Conservation (phyloP, 1,140 invertebrate species). For the Drosophila micromelanica region DNA sequence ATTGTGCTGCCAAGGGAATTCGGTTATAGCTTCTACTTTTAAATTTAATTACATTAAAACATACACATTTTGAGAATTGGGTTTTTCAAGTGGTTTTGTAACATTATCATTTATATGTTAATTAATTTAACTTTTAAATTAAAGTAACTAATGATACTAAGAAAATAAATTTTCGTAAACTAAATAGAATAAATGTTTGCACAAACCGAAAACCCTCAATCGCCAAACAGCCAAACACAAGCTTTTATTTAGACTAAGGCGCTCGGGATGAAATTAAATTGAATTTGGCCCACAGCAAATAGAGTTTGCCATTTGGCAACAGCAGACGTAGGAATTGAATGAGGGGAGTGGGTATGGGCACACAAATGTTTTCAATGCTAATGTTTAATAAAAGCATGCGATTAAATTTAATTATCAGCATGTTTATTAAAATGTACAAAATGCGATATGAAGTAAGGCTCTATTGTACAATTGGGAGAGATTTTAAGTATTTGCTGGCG, state of each 20-base stretch:
- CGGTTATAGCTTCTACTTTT: too few species aligned
- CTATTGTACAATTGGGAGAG: slow-evolving; percentile 72
- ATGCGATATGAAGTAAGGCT: slow-evolving; percentile 44
- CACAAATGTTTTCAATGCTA: slow-evolving; percentile 45
- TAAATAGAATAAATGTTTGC: slow-evolving; percentile 56
- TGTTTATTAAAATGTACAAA: slow-evolving; percentile 79
- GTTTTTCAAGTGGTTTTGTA: slow-evolving; percentile 32
- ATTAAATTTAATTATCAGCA: slow-evolving; percentile 77
- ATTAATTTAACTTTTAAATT: slow-evolving; percentile 14
- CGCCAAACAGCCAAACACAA: slow-evolving; percentile 20
- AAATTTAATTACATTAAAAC: too few species aligned
- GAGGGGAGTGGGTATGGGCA: slow-evolving; percentile 26
- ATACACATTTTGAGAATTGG: too few species aligned
- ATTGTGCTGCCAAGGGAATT: too few species aligned
- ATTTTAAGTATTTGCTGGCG: slow-evolving; percentile 57
- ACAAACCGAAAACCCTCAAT: slow-evolving; percentile 27
- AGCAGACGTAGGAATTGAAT: neutral
- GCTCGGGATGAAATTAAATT: slow-evolving; percentile 49
- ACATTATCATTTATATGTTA: too few species aligned
- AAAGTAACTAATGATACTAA: slow-evolving; percentile 16
- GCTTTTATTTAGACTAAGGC: slow-evolving; percentile 48
- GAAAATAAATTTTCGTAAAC: slow-evolving; percentile 59
- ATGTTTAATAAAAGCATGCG: slow-evolving; percentile 73
- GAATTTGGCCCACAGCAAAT: slow-evolving; percentile 73
- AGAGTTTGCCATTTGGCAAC: slow-evolving; percentile 51